phyloP scores from a whole-genome alignment of 2,888 invertebrate genomes.

The Cerastis rubricosa region DNA sequence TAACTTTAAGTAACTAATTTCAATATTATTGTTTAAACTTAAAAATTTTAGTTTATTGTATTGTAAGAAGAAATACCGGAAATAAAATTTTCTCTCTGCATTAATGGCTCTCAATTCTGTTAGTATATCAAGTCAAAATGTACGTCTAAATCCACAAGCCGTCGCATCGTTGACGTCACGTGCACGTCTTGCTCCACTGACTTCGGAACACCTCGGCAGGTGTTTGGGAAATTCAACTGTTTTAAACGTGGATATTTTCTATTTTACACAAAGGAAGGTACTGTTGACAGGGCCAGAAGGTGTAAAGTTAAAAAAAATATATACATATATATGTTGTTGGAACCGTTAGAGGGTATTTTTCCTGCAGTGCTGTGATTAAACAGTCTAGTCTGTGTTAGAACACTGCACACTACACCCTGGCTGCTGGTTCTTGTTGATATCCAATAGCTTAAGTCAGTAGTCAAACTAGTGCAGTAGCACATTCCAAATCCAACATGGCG shows the following conservation, averaged over 20 bases:
- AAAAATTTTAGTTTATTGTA: too few relatives aligned
- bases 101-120: background rate
- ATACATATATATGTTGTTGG: background rate
- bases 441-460: too few relatives aligned
- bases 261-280: background rate
- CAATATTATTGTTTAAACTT: too few relatives aligned
- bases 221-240: constrained; percentile 37
- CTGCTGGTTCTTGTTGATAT: too few relatives aligned
- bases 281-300: too few relatives aligned
- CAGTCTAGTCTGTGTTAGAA: too few relatives aligned
- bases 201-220: constrained; percentile 47
- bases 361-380: too few relatives aligned
- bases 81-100: background rate
- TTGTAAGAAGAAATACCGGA: background rate
- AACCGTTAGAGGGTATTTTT: background rate
- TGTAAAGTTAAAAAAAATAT: background rate
- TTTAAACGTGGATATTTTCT: constrained; percentile 17
- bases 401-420: too few relatives aligned
- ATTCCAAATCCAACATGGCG: too few relatives aligned
- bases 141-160: constrained; percentile 1
- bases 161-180: constrained; percentile 45
- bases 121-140: constrained; percentile 1
- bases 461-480: too few relatives aligned
- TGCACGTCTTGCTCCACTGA: constrained; percentile 48
- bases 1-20: too few relatives aligned